Conservation (phyloP, 1,140 invertebrate species). For the Aphelenchoides avenae region DNA sequence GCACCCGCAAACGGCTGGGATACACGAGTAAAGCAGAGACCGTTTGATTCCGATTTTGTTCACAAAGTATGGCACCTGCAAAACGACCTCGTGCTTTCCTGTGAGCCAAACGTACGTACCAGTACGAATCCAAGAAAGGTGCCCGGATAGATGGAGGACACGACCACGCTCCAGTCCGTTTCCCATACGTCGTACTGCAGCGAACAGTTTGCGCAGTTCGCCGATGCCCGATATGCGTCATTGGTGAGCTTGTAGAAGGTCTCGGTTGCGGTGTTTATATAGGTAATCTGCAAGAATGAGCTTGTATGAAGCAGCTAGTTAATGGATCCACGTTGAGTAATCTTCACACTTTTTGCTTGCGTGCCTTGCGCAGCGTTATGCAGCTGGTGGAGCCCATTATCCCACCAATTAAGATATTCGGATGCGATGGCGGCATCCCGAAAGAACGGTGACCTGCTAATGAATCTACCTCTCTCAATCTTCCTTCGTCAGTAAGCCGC, state of each 20-base stretch:
- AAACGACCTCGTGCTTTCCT: slow-evolving; percentile 8
- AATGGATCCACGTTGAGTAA: no score
- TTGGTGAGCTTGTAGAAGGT: slow-evolving; percentile 17
- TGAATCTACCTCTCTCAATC: not conserved
- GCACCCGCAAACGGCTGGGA: slow-evolving; percentile 24
- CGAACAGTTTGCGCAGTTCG: slow-evolving; percentile 1
- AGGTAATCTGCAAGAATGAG: slow-evolving; percentile 32
- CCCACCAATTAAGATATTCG: not conserved
- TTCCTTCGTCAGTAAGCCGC: no score
- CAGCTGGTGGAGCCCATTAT: not conserved
- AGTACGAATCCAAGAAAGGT: slow-evolving; percentile 23
- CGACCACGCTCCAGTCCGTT: slow-evolving; percentile 23
- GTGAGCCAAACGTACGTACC: no score
- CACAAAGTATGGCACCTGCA: slow-evolving; percentile 26
- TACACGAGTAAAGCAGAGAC: slow-evolving; percentile 19
- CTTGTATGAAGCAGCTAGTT: no score
- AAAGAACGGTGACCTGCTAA: not conserved
- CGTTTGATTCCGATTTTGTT: slow-evolving; percentile 11
- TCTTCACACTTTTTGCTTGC: no score
- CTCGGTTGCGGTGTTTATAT: slow-evolving; percentile 24
- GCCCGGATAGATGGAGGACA: slow-evolving; percentile 27
- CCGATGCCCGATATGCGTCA: slow-evolving; percentile 3
- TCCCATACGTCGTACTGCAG: slow-evolving; percentile 21
- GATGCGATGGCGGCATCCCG: not conserved
- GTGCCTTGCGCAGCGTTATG: no score